Conservation (phyloP, 2,888 invertebrate species). For the Metopia argyrocephala region DNA sequence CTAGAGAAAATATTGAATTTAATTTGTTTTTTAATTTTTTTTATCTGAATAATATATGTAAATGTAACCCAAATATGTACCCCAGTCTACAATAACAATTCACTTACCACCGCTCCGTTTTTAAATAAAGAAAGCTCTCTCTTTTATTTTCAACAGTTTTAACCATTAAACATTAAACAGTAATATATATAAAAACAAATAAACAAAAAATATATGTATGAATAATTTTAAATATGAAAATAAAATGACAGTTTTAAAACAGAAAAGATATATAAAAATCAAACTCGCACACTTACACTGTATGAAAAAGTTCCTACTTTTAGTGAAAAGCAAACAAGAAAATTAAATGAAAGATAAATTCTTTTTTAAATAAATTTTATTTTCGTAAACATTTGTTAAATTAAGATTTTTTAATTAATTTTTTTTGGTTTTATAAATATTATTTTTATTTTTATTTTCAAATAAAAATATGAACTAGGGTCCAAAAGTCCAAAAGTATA, state of each 20-base stretch:
- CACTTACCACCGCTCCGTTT: neutral
- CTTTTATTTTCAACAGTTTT: neutral
- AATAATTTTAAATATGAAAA: neutral
- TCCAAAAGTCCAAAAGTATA: slow-evolving; percentile 57
- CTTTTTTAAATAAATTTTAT: neutral
- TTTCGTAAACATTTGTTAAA: neutral
- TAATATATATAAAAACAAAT: neutral
- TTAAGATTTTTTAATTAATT: neutral
- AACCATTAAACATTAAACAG: too few relatives aligned
- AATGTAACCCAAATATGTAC: neutral
- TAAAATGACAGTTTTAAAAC: neutral
- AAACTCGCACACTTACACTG: slow-evolving; percentile 61
- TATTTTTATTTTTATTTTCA: slow-evolving; percentile 8
- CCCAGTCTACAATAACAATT: neutral
- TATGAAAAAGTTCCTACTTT: slow-evolving; percentile 64
- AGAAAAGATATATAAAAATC: slow-evolving; percentile 15
- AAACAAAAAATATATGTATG: neutral
- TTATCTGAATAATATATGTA: neutral
- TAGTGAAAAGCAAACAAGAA: slow-evolving; percentile 24
- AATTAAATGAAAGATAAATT: slow-evolving; percentile 7
- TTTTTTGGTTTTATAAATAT: neutral
- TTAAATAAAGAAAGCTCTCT: neutral
- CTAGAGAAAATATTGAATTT: neutral
- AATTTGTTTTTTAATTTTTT: neutral
- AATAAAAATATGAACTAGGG: slow-evolving; percentile 56